Evolutionary conservation across 1,140 invertebrate species (phyloP), one percentile per base, ranked within the genome.

Genomic region (Drosophila obscura): DNA sequence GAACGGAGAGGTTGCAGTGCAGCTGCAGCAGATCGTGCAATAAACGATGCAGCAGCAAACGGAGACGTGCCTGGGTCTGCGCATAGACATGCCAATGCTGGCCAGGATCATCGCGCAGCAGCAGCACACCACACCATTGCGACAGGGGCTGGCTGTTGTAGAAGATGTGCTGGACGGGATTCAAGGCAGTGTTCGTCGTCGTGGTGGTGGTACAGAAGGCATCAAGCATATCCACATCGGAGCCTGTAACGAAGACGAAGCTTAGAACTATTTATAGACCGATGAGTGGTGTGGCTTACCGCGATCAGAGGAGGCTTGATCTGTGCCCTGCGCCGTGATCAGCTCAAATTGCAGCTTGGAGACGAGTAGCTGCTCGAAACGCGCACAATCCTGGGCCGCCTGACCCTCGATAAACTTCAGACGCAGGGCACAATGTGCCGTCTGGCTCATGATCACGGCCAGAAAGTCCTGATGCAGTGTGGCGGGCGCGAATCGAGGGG

Each of bases 401-500:
- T 55, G n/a, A 39, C 35, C 35, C 4, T 39, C 35, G 11, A 39
- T 11, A 15, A 89, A 88, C 19, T 73, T 43, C 15, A 88, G 26
- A 0, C 59, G 65, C 24, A 88, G 22, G 0, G 51, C 41, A 35
- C 76, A 66, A 4, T 77, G 61, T 0, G 76, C 67, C 1, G 46
- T 6, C 2, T 88, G 76, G 0, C 68, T 62, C 59, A 88, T 71
- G 1, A 88, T 73, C 28, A 88, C 59, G 11, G 83, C 76, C 11
- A 88, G 72, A 39, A 88, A 88, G 39, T 88, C 83, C 35, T 88
- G 83, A 58, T 88, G 83, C 43, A 88, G 16, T 0, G 67, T 73
- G 0, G 31, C 1, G 0, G 75, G 6, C 0, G 50, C 26, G 44
- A 88, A 88, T 1, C 24, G 67, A 5, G 83, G 72, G 5, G 59